Percentiles rank a stretch among this genome's conserved stretches.
These are phyloP conservation scores for Eleutherodactylus coqui DNA, from an alignment of 2,797 vertebrate genomes.

Conservation along the genomic window DNA sequence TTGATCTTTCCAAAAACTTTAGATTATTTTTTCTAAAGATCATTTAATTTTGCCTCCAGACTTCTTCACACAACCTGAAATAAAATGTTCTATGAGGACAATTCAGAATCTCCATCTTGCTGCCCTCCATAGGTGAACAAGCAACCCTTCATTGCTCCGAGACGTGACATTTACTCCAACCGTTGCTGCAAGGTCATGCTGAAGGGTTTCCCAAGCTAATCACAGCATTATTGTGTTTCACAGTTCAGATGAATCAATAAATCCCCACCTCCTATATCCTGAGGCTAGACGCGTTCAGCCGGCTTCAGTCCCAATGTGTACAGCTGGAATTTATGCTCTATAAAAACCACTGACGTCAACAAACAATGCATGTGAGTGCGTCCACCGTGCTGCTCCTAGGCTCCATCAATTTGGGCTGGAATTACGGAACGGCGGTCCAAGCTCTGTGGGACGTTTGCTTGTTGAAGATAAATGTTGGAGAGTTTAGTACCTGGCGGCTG, in stretches of 20 bases:
- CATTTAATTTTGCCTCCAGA: not conserved
- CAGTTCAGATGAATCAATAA: fast-evolving
- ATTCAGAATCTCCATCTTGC: not conserved
- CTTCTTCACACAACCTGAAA: not conserved
- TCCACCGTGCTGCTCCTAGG: not conserved
- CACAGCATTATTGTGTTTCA: slow-evolving; percentile 17
- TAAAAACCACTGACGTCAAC: slow-evolving; percentile 27
- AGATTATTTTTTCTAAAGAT: not conserved
- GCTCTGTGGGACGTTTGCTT: slow-evolving; percentile 1
- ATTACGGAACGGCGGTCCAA: not conserved
- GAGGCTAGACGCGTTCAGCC: slow-evolving; percentile 31
- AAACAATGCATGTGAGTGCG: not conserved
- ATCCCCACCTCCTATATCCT: slow-evolving; percentile 35
- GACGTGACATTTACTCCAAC: slow-evolving; percentile 33
- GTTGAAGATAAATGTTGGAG: not conserved
- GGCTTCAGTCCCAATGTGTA: slow-evolving; percentile 11
- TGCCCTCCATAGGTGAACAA: not conserved
- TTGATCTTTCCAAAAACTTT: not conserved
- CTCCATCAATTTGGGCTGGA: not conserved
- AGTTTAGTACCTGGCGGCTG: slow-evolving; percentile 4
- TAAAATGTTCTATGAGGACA: not conserved
- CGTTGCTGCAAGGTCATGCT: slow-evolving; percentile 65
- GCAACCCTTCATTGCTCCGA: not conserved
- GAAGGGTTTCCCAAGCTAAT: slow-evolving; percentile 63
- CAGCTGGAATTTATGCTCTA: slow-evolving; percentile 24